Evolutionary conservation across 2,797 vertebrate species (phyloP), one percentile per base, ranked within the genome.

Genomic region (Orientallactaga sibirica): DNA sequence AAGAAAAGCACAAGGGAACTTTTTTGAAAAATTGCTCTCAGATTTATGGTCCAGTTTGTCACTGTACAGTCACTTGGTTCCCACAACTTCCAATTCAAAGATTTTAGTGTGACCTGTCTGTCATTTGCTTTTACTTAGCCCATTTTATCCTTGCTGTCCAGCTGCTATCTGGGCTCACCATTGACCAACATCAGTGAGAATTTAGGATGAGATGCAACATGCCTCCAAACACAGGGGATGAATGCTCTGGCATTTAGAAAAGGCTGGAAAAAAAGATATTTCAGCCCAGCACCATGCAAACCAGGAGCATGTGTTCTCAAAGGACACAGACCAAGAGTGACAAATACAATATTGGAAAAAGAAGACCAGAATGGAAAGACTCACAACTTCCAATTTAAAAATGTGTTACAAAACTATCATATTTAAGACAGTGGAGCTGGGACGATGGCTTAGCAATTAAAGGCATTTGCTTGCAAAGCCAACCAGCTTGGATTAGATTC

Each of bases 1-100:
- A 95, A 95, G 78, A 87, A 92, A 97, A 96, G 93, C 97, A 85
- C 33, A 95, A 94, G 68, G 71, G 87, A 97, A 97, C 90, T 85
- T 92, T 24, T 55, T 96, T 94, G 75, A 62, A 90, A 90, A 86
- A 96, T 75, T 88, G 91, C 41, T 77, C 85, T 93, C 82, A 93
- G 43, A 94, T 94, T 95, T 96, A 89, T 86, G 48, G 62, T 92
- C 87, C 71, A 27, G 91, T 76, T 95, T 93, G 97, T 97, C 92
- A 97, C 92, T 95, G 82, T 90, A 48, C 82, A 94, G 90, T 33
- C 0, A 52, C 7, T 95, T 92, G 73, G 76, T 96, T 96, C 1
- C 88, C 92, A 93, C 15, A 94, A 88, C 16, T 76, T 95, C 58
- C 37, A 95, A 88, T 83, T 91, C 83, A 91, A 74, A 92, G 76